phyloP scores from a whole-genome alignment of 2,888 invertebrate genomes.

The Cartodere bifasciata region DNA sequence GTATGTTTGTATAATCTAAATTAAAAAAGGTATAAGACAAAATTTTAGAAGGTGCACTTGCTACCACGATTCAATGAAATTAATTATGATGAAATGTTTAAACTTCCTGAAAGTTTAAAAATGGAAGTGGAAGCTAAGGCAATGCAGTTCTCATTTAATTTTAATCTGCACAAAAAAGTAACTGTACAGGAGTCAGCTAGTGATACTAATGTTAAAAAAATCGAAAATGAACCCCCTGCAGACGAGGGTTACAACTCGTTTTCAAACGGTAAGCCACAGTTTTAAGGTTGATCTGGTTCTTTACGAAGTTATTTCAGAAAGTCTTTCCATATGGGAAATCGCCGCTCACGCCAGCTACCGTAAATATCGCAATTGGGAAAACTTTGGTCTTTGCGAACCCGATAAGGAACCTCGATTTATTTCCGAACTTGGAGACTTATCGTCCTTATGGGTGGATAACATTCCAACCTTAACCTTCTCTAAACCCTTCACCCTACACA shows the following conservation, averaged over 20 bases:
- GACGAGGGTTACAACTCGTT: no score
- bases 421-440: slow-evolving; percentile 26
- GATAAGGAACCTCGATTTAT: slow-evolving; percentile 30
- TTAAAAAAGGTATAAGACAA: no score
- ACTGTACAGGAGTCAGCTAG: not conserved
- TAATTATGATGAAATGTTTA: not conserved
- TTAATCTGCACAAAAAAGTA: not conserved
- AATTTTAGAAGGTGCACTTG: not conserved
- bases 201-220: not conserved
- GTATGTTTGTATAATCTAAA: slow-evolving; percentile 5
- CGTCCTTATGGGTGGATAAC: slow-evolving; percentile 26
- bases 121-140: not conserved
- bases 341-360: slow-evolving; percentile 20
- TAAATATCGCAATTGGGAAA: slow-evolving; percentile 29
- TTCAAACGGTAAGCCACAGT: no score
- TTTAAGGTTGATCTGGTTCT: not conserved
- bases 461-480: slow-evolving; percentile 23
- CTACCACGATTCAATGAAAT: not conserved
- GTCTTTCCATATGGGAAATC: slow-evolving; percentile 30
- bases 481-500: slow-evolving; percentile 16
- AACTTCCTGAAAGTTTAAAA: not conserved
- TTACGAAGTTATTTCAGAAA: slow-evolving; percentile 8
- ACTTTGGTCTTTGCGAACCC: slow-evolving; percentile 25
- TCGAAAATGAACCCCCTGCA: no score
- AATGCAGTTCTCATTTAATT: not conserved